Evolutionary conservation across 2,888 invertebrate species (phyloP).

Genomic region (Platypus cylindrus): DNA sequence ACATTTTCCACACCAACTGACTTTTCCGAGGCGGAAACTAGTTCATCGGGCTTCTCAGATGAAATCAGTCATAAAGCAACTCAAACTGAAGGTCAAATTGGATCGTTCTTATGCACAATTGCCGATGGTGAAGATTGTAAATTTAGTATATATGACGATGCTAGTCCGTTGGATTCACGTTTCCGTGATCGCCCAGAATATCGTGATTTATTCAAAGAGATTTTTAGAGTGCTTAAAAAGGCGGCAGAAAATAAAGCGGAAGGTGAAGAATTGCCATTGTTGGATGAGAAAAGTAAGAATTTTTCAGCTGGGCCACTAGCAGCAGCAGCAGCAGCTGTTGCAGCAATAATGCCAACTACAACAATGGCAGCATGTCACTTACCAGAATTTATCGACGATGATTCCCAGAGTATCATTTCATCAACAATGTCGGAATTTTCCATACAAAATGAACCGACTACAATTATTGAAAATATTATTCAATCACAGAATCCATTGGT

Average conservation of each 20-base stretch:
- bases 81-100: conserved; percentile 67
- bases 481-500: conserved; percentile 31
- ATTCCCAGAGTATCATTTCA: conserved; percentile 61
- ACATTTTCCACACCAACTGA: conserved; percentile 63
- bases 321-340: conserved; percentile 53
- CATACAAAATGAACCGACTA: conserved; percentile 53
- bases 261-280: conserved; percentile 58
- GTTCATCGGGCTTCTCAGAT: conserved; percentile 69
- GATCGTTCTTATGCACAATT: conserved; percentile 74
- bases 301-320: conserved; percentile 35
- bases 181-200: conserved; percentile 76
- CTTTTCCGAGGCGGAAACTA: conserved; percentile 76
- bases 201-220: conserved; percentile 68
- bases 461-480: conserved; percentile 42
- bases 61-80: conserved; percentile 74
- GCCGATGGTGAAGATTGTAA: conserved; percentile 77
- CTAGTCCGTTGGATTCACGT: conserved; percentile 64
- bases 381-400: conserved; percentile 47
- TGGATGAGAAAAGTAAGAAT: conserved; percentile 48
- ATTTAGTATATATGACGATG: conserved; percentile 70
- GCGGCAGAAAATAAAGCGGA: conserved; percentile 75
- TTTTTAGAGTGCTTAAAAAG: conserved; percentile 69
- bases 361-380: conserved; percentile 49
- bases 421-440: conserved; percentile 64
- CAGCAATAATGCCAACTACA: conserved; percentile 55